These are phyloP conservation scores for Lepeophtheirus nordmannii DNA, from an alignment of 2,888 invertebrate genomes.

Conservation along the genomic window DNA sequence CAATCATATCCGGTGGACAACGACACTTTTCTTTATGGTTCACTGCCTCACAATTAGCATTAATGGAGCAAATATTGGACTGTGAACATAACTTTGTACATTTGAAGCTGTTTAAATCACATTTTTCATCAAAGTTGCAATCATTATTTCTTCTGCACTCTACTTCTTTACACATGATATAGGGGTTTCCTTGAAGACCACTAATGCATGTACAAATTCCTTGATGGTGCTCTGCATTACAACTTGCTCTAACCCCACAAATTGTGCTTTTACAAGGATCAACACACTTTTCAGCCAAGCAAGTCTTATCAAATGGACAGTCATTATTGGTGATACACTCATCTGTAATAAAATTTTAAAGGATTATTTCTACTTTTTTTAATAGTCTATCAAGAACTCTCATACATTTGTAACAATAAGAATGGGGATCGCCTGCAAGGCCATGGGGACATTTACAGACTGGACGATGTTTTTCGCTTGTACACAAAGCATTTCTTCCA, in stretches of 20 bases:
- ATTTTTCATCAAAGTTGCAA: conserved; percentile 12
- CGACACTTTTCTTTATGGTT: conserved; percentile 69
- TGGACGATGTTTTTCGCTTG: conserved; percentile 29
- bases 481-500: conserved; percentile 62
- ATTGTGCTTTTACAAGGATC: conserved; percentile 48
- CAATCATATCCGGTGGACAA: conserved; percentile 56
- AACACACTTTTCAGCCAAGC: conserved; percentile 53
- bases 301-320: conserved; percentile 51
- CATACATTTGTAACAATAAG: conserved; percentile 30
- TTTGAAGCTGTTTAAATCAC: conserved; percentile 35
- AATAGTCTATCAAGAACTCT: conserved; percentile 45
- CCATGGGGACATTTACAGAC: conserved; percentile 58
- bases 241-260: conserved; percentile 63
- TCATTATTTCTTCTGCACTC: conserved; percentile 24
- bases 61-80: conserved; percentile 58
- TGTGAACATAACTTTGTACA: conserved; percentile 45
- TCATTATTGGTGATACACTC: conserved; percentile 54
- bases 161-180: conserved; percentile 48
- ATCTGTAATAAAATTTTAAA: conserved; percentile 50
- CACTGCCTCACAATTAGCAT: conserved; percentile 61
- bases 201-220: conserved; percentile 31
- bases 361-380: conserved; percentile 56
- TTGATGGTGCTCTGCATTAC: conserved; percentile 53
- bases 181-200: conserved; percentile 72
- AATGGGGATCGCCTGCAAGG: conserved; percentile 64